Conservation (phyloP, 1,140 invertebrate genomes). For the Drosophila subpulchrella region DNA sequence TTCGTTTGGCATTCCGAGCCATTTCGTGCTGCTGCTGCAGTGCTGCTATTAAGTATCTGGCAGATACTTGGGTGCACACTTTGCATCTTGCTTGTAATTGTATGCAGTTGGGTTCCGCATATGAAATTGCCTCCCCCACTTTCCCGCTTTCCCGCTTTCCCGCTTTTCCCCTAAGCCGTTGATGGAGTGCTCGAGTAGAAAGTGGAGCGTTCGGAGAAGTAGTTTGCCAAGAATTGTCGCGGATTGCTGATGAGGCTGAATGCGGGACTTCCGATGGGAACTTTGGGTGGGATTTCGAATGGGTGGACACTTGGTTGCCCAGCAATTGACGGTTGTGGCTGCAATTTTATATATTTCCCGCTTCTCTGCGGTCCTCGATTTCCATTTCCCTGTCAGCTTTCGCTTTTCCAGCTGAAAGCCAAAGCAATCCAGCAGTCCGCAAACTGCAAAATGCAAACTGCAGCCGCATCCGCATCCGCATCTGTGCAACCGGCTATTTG, state of each 20-base stretch:
- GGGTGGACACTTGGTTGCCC: slow-evolving; percentile 63
- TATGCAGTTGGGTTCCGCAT: slow-evolving; percentile 63
- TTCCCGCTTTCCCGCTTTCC: not conserved
- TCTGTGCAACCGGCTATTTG: slow-evolving; percentile 7
- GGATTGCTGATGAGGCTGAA: slow-evolving; percentile 66
- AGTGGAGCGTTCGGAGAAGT: slow-evolving; percentile 63
- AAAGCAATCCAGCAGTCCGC: slow-evolving; percentile 39
- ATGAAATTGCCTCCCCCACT: slow-evolving; percentile 32
- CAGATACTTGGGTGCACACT: slow-evolving; percentile 79
- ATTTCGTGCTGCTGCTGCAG: slow-evolving; percentile 31
- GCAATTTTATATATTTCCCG: slow-evolving; percentile 57
- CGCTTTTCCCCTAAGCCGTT: slow-evolving; percentile 17
- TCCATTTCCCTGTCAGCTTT: slow-evolving; percentile 43
- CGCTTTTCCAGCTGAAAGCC: slow-evolving; percentile 51
- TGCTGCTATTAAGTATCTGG: slow-evolving; percentile 76
- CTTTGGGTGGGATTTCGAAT: not conserved
- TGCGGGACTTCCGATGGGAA: slow-evolving; percentile 7
- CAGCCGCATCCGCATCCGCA: slow-evolving; percentile 41
- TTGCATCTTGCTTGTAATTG: slow-evolving; percentile 79
- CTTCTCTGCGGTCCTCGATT: slow-evolving; percentile 23
- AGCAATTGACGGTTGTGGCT: slow-evolving; percentile 78
- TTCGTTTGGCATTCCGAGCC: slow-evolving; percentile 57
- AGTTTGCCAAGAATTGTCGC: slow-evolving; percentile 78
- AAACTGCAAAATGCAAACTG: slow-evolving; percentile 32
- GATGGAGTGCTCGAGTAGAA: slow-evolving; percentile 31